Evolutionary conservation across 1,140 invertebrate genomes (phyloP).

Genomic region (Drosophila gunungcola): DNA sequence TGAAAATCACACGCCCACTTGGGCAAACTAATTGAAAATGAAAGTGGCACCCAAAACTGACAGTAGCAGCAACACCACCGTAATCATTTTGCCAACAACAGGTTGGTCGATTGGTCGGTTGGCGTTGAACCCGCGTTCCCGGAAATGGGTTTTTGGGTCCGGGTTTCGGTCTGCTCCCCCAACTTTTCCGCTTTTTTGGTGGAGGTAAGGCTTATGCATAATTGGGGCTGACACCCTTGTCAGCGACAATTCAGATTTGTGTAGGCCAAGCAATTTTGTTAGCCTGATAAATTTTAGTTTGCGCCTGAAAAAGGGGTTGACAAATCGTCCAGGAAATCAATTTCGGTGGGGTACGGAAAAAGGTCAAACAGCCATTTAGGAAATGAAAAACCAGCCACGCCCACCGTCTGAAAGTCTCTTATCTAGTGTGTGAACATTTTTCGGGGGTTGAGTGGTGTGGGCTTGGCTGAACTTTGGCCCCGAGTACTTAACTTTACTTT

Average conservation of each 20-base stretch:
- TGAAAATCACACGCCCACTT: conserved; percentile 79
- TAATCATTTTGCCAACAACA: conserved; percentile 54
- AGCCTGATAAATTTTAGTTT: conserved; percentile 67
- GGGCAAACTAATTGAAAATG: conserved; percentile 77
- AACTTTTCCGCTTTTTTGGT: background rate
- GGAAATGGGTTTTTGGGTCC: conserved; percentile 40
- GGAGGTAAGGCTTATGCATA: conserved; percentile 55
- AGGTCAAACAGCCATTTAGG: conserved; percentile 75
- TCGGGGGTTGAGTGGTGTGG: conserved; percentile 2
- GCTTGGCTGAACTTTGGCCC: conserved; percentile 28
- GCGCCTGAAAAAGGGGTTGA: conserved; percentile 67
- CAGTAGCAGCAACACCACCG: conserved; percentile 13
- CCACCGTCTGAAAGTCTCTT: conserved; percentile 46
- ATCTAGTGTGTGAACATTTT: conserved; percentile 46
- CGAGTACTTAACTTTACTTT: conserved; percentile 59
- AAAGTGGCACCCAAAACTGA: conserved; percentile 54
- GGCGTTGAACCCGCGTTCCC: conserved; percentile 22
- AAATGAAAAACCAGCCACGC: conserved; percentile 68
- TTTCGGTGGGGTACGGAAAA: conserved; percentile 58
- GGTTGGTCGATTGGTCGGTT: conserved; percentile 44
- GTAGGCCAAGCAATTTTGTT: conserved; percentile 63
- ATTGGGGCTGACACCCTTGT: conserved; percentile 78
- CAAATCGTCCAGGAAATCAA: conserved; percentile 81
- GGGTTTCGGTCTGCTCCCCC: background rate
- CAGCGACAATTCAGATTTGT: conserved; percentile 64